Evolutionary conservation across 2,797 vertebrate genomes (phyloP), one percentile per base, ranked within the genome.

Genomic region (Gymnodraco acuticeps): DNA sequence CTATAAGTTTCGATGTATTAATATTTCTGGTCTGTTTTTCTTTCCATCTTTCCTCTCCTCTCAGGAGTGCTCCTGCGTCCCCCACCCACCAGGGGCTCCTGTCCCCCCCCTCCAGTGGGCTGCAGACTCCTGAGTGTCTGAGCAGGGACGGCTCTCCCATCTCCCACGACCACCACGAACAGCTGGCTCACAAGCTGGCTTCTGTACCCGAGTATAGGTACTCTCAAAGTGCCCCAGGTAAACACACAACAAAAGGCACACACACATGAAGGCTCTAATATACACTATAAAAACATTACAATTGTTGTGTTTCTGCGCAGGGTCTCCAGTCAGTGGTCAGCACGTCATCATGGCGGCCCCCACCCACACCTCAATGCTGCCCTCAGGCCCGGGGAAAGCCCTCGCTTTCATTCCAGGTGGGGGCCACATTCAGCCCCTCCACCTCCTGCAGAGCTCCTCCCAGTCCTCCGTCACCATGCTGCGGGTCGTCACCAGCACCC

Each of bases 51-150:
- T 61, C 10, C 33, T 31, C 70, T 13, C 70, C 64, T 59, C 58
- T 19, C 85, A 99, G 98, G 95, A 99, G 98, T 31, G 98, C 98
- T 47, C 98, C 98, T 3, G 97, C 98, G 3, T 99, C 98, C 7
- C 98, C 98, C 12, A 99, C 97, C 68, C 98, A 99, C 87, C 97
- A 97, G 38, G 97, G 98, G 79, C 96, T 99, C 62, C 95, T 98
- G 82, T 99, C 98, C 66, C 97, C 97, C 19, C 94, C 96, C 64
- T 97, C 97, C 75, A 98, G 97, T 33, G 98, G 98, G 83, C 94
- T 99, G 74, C 98, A 99, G 95, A 99, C 98, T 54, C 98, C 98
- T 5, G 98, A 99, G 89, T 97, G 97, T 94, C 93, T 99, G 82
- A 99, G 98, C 51, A 94, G 98, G 77, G 98, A 99, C 88, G 97